Conservation (phyloP, 2,113 vertebrate genomes). For the Otus sunia region DNA sequence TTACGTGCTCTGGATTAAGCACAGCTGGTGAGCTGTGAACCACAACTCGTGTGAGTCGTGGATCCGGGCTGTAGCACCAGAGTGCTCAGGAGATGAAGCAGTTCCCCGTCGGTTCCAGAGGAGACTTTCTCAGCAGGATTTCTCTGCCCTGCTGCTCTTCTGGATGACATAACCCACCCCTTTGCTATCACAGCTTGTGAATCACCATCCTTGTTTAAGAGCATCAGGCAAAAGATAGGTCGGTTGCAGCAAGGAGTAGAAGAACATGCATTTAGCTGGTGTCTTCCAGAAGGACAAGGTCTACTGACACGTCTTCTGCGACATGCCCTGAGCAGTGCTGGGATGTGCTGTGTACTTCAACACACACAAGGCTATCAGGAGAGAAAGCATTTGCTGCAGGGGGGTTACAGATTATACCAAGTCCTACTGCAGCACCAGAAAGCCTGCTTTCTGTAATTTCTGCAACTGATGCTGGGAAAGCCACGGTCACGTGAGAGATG, state of each 20-base stretch:
- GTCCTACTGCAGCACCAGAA: neutral
- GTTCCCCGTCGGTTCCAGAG: neutral
- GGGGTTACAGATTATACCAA: neutral
- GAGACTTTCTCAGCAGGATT: neutral
- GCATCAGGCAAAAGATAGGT: neutral
- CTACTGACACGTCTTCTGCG: neutral
- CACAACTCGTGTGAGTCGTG: neutral
- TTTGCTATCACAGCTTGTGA: neutral
- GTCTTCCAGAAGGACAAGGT: neutral
- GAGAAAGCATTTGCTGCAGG: neutral
- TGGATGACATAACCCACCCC: neutral
- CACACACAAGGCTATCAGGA: neutral
- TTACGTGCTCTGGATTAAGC: neutral
- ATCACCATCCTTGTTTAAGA: neutral
- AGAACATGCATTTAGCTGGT: neutral
- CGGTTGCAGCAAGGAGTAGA: neutral
- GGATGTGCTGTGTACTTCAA: neutral
- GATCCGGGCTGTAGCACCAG: neutral
- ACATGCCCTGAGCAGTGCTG: neutral
- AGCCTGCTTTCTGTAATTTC: neutral
- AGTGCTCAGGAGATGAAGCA: neutral
- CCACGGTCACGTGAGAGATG: rapidly evolving
- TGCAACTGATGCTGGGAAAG: neutral
- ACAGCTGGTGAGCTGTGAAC: neutral
- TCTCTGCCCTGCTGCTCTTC: neutral